Conservation (phyloP, 2,113 vertebrate genomes). For the Cololabis saira region DNA sequence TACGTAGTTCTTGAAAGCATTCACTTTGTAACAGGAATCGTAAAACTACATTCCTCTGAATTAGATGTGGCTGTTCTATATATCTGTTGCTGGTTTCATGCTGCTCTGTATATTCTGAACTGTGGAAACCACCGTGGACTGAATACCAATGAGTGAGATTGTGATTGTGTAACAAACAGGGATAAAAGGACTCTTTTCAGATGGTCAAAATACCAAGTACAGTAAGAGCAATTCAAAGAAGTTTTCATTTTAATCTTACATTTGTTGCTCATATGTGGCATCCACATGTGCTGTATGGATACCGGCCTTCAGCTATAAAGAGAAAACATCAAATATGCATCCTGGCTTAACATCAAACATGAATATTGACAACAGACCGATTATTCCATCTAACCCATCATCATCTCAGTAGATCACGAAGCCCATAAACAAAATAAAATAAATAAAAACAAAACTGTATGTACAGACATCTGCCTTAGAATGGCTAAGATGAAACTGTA, state of each 20-base stretch:
- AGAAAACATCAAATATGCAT: not conserved
- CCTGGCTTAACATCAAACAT: too few relatives aligned
- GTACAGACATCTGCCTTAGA: not conserved
- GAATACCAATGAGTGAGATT: slow-evolving; percentile 9
- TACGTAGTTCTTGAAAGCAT: not conserved
- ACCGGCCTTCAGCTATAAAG: not conserved
- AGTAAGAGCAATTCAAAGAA: not conserved
- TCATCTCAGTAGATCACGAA: not conserved
- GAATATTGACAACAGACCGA: not conserved
- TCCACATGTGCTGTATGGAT: not conserved
- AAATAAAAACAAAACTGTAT: not conserved
- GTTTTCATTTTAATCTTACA: not conserved
- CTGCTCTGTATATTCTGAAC: slow-evolving; percentile 7
- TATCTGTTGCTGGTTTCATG: not conserved
- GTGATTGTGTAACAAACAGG: slow-evolving; percentile 16
- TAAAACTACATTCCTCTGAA: too few relatives aligned
- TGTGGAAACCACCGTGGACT: slow-evolving; percentile 7
- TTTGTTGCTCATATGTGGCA: slow-evolving; percentile 1
- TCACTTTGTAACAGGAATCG: not conserved
- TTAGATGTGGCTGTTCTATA: not conserved
- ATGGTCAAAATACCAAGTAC: not conserved
- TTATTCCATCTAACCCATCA: not conserved
- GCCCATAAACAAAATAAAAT: not conserved
- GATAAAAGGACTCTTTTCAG: not conserved
- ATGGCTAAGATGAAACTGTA: too few relatives aligned